Conservation (phyloP, 2,888 invertebrate species). For the Trichopria drosophilae region DNA sequence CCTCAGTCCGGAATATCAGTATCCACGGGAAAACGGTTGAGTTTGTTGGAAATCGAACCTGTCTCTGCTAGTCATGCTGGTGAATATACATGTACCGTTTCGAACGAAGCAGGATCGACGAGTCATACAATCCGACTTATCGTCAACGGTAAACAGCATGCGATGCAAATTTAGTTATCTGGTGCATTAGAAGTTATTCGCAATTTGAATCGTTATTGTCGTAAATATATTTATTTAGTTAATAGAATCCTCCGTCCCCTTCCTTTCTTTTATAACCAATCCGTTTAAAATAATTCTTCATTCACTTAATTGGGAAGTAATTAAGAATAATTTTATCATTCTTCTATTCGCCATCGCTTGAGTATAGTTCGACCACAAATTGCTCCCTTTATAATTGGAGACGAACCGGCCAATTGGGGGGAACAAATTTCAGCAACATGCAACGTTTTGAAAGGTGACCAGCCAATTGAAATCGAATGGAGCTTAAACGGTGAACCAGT, state of each 20-base stretch:
- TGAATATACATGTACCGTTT: constrained; percentile 75
- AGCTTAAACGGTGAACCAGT: constrained; percentile 69
- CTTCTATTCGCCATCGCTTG: not conserved
- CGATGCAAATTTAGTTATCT: too few species aligned
- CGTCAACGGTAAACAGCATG: constrained; percentile 70
- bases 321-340: too few species aligned
- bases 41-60: constrained; percentile 68
- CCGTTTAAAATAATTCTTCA: too few species aligned
- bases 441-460: constrained; percentile 73
- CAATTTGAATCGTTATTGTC: too few species aligned
- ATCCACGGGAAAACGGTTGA: constrained; percentile 61
- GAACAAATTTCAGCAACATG: constrained; percentile 72
- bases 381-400: constrained; percentile 71
- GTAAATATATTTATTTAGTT: too few species aligned
- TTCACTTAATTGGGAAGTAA: too few species aligned
- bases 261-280: too few species aligned
- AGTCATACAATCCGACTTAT: constrained; percentile 70
- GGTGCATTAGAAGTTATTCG: too few species aligned
- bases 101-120: constrained; percentile 71
- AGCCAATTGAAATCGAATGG: constrained; percentile 75
- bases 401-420: constrained; percentile 70
- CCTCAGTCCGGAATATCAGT: constrained; percentile 58
- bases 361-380: constrained; percentile 73
- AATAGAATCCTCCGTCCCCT: too few species aligned
- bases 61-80: constrained; percentile 73